Evolutionary conservation across 2,888 invertebrate genomes (phyloP).

Genomic region (Macrophya alboannulata): DNA sequence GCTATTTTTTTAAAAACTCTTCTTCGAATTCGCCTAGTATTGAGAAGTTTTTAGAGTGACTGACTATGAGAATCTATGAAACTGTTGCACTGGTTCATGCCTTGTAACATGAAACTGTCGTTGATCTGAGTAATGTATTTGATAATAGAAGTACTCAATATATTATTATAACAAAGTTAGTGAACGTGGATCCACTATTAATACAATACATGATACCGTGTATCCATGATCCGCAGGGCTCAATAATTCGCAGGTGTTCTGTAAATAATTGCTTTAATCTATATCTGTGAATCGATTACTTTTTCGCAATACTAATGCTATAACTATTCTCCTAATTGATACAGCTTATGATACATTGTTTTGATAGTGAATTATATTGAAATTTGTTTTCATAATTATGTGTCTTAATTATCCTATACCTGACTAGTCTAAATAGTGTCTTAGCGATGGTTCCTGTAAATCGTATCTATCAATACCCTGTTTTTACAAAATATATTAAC

Average conservation of each 20-base stretch:
- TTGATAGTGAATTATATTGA: slow-evolving; percentile 27
- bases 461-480: slow-evolving; percentile 67
- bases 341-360: slow-evolving; percentile 16
- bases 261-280: slow-evolving; percentile 21
- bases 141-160: slow-evolving; percentile 14
- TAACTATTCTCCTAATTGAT: slow-evolving; percentile 19
- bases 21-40: background rate
- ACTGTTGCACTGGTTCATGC: background rate
- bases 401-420: slow-evolving; percentile 61
- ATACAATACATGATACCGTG: background rate
- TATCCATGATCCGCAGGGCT: slow-evolving; percentile 3
- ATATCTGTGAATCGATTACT: background rate
- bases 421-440: slow-evolving; percentile 71
- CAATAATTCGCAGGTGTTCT: slow-evolving; percentile 30
- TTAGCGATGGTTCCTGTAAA: slow-evolving; percentile 73
- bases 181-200: slow-evolving; percentile 15
- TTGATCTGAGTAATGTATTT: background rate
- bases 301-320: slow-evolving; percentile 11
- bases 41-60: background rate
- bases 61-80: slow-evolving; percentile 18
- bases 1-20: background rate
- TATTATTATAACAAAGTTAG: slow-evolving; percentile 26
- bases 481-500: slow-evolving; percentile 65
- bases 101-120: slow-evolving; percentile 4
- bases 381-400: slow-evolving; percentile 22